Base-by-base conservation (phyloP, 37 sponge, comb jelly and placozoan genomes). In the Oopsacas minuta region DNA sequence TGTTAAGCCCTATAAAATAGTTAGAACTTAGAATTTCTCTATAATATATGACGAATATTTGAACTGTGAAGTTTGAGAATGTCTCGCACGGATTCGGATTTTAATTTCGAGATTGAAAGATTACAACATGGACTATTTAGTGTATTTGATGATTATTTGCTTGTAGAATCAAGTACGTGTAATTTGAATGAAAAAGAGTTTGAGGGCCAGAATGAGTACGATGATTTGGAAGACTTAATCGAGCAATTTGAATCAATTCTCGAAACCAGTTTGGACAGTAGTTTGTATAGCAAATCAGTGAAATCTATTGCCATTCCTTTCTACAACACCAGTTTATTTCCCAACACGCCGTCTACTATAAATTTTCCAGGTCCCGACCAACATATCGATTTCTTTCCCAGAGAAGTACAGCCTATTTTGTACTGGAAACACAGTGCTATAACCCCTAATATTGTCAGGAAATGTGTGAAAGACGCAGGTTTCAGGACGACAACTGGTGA, bases 341-440 rank as follows among this genome's bases (percentile, higher is more conserved):
- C 75, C 7, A 61, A 61, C 75, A 61, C 28, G 7, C 75, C 75
- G 5, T 34, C 75, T 34, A 61, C 75, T 25, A 10, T 61, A 20
- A 61, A 61, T 34, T 61, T 61, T 34, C 75, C 75, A n/a, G 1
- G 28, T 12, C 30, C 75, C 17, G 28, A 61, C 75, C 75, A 61
- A 34, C 75, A 61, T 7, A 61, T 61, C 5, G 75, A 61, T 5
- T 3, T 3, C 22, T 25, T 61, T 12, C 75, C 75, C 5, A 61
- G 17, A 10, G 30, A 10, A 61, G 75, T 34, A 10, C 22, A 12
- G 75, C 75, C 85, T 23, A 91, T 91, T n/a, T 86, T 97, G 38
- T 94, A 93, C 46, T 97, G 95, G 95, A 94, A 93, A 53, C 88
- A 90, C 89, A 90, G 93, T 46, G 85, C 90, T 25, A 93, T 97